These are phyloP conservation scores for Spilosoma lubricipeda DNA, from an alignment of 2,888 invertebrate genomes.

Conservation along the genomic window DNA sequence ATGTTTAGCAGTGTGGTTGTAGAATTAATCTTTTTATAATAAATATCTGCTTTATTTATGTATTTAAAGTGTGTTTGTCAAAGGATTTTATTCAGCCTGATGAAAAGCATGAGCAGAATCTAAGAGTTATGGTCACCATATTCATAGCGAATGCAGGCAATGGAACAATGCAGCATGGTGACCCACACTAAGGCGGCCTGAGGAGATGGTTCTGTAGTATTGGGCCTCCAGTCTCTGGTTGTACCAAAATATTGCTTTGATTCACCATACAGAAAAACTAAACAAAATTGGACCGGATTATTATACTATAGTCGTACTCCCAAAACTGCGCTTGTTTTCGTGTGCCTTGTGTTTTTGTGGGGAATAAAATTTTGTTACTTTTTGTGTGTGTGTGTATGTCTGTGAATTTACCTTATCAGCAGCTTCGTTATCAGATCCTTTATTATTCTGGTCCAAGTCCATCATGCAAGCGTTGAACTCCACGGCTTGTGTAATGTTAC, in stretches of 20 bases:
- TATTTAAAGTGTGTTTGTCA: too few species aligned
- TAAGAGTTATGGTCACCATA: background rate
- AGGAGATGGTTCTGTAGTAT: background rate
- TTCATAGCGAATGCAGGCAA: too few species aligned
- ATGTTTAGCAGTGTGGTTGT: background rate
- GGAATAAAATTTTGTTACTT: too few species aligned
- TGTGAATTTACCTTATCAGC: constrained; percentile 57
- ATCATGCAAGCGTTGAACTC: constrained; percentile 91
- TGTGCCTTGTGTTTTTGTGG: background rate
- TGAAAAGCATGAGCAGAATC: too few species aligned
- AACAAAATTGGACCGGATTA: too few species aligned
- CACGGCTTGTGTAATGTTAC: constrained; percentile 81
- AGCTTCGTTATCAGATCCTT: constrained; percentile 60
- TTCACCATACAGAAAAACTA: too few species aligned
- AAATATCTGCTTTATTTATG: too few species aligned
- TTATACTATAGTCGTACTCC: too few species aligned
- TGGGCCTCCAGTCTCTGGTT: too few species aligned
- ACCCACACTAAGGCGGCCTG: background rate
- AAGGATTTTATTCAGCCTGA: background rate
- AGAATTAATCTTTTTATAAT: background rate
- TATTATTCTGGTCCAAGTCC: constrained; percentile 35
- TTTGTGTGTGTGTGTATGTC: background rate
- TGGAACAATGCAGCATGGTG: too few species aligned
- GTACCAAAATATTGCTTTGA: too few species aligned
- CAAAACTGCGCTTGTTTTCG: background rate